Evolutionary conservation across 1,140 invertebrate genomes (phyloP), one percentile per base, ranked within the genome.

Genomic region (Bombus superbus): DNA sequence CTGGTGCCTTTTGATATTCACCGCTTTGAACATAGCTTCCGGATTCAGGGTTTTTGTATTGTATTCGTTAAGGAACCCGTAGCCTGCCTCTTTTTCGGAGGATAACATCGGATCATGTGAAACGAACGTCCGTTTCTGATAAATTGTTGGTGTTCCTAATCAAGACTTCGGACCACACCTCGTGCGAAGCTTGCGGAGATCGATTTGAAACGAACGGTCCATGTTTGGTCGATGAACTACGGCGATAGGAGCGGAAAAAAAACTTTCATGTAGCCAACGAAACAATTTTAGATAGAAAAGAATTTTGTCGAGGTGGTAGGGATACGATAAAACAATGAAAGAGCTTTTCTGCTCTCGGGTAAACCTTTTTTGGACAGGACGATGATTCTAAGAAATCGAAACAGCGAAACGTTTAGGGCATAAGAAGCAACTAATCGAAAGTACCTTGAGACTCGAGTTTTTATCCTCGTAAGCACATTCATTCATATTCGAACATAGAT

Each of bases 241-340:
- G 47, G 18, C 47, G 18, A 53, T 53, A 53, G 47, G 18, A 8
- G 47, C 47, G 18, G 18, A 22, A 32, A 32, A 32, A 32, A 32
- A 53, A 53, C 18, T 6, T 38, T 57, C 38, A 40, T 53, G 9
- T 44, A 79, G 53, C 53, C 76, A 84, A 72, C 68, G 83, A 84
- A 84, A 69, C 66, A 44, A 78, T 32, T 79, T 32, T 80, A 84
- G 66, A 64, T 79, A 80, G 83, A 44, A 84, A 84, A 77, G 5
- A 68, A 83, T 77, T 68, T 72, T n/a, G n/a, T 38, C 35, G 69
- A 69, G 62, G n/a, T 38, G 18, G 2, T 69, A 32, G 40, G 15
- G 71, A 44, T 32, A 32, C 32, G 32, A 32, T 13, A 75, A 22
- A 10, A n/a, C 3, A 10, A 13, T n/a, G 6, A 53, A 53, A 15